Evolutionary conservation across 2,113 vertebrate species (phyloP).

Genomic region (Heterotis niloticus): DNA sequence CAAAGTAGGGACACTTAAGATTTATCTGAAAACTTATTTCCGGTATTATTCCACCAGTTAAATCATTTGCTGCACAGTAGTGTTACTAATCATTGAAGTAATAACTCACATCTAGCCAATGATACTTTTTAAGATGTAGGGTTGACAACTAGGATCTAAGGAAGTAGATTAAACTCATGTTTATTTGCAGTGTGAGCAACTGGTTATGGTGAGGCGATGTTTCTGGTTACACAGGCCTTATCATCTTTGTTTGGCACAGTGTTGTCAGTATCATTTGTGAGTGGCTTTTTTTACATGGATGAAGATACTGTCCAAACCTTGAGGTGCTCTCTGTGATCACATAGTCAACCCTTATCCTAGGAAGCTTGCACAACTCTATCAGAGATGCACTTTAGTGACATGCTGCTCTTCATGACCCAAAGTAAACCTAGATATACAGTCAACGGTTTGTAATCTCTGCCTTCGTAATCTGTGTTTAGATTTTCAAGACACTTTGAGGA

Average conservation of each 20-base stretch:
- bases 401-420: neutral
- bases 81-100: neutral
- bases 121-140: neutral
- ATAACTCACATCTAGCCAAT: neutral
- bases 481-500: neutral
- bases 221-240: slow-evolving; percentile 57
- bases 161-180: slow-evolving; percentile 15
- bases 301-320: slow-evolving; percentile 40
- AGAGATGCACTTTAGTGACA: slow-evolving; percentile 8
- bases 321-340: neutral
- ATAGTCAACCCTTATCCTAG: neutral
- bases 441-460: neutral
- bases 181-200: slow-evolving; percentile 12
- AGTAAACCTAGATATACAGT: neutral
- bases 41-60: too few relatives aligned
- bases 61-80: neutral
- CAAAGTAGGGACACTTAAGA: too few relatives aligned
- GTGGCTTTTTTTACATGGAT: slow-evolving; percentile 50
- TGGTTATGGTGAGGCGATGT: slow-evolving; percentile 9
- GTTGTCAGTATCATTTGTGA: slow-evolving; percentile 44
- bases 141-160: neutral
- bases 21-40: too few relatives aligned
- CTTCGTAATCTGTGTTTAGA: slow-evolving; percentile 5
- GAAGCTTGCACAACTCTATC: slow-evolving; percentile 1
- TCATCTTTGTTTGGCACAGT: slow-evolving; percentile 48